phyloP scores from a whole-genome alignment of 2,888 invertebrate genomes.

The Anodontia alba region DNA sequence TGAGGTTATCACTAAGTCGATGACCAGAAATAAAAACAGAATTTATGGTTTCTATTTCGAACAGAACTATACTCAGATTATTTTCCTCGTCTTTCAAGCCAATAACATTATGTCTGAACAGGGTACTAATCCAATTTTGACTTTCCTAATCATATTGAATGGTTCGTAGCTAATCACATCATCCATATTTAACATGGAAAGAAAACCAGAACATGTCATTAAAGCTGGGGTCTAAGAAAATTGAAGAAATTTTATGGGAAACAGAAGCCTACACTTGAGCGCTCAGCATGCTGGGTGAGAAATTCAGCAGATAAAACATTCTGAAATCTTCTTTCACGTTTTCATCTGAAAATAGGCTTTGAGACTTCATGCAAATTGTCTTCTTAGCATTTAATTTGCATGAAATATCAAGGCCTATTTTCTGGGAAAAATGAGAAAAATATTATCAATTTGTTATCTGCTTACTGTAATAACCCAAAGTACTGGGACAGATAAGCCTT shows the following conservation, averaged over 20 bases:
- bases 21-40: not conserved
- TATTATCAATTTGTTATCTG: no score
- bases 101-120: constrained; percentile 16
- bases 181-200: constrained; percentile 15
- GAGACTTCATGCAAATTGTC: no score
- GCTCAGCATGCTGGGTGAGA: no score
- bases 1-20: no score
- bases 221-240: not conserved
- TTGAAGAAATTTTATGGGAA: constrained; percentile 1
- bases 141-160: constrained; percentile 14
- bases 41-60: not conserved
- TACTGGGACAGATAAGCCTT: no score
- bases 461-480: no score
- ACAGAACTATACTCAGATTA: not conserved
- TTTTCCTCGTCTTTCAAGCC: not conserved
- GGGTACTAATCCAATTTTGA: constrained; percentile 9
- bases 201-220: constrained; percentile 10
- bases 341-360: no score
- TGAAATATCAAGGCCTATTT: no score
- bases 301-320: no score
- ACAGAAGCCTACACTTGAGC: not conserved
- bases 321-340: no score
- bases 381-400: no score
- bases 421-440: no score
- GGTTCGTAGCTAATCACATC: constrained; percentile 11